Evolutionary conservation across 2,888 invertebrate genomes (phyloP).

Genomic region (Andrena trimmerana): DNA sequence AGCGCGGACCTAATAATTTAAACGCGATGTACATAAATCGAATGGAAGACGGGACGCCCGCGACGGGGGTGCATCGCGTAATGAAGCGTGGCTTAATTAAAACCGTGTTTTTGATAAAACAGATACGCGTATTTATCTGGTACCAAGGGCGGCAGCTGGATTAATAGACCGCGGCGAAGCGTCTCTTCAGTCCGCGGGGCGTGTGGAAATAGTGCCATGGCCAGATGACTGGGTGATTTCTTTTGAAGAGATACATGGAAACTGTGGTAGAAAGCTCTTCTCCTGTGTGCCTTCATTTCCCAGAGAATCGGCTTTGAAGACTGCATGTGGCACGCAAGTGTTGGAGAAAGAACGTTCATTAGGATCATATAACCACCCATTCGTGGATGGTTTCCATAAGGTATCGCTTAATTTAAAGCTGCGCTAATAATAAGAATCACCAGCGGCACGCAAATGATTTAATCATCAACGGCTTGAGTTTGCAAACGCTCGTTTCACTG

Average conservation of each 20-base stretch:
- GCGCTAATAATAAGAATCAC: too few species aligned
- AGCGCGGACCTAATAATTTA: constrained; percentile 48
- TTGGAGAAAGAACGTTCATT: too few species aligned
- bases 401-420: too few species aligned
- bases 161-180: constrained; percentile 32
- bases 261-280: too few species aligned
- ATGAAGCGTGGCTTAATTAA: constrained; percentile 48
- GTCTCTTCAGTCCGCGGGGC: not conserved
- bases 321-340: too few species aligned
- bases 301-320: too few species aligned
- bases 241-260: too few species aligned
- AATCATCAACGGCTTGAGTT: not conserved
- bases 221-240: too few species aligned
- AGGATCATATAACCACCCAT: too few species aligned
- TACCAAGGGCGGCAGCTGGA: constrained; percentile 20
- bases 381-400: too few species aligned
- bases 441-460: too few species aligned
- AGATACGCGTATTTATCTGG: constrained; percentile 33
- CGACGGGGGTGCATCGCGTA: not conserved
- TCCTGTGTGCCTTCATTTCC: too few species aligned
- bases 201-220: not conserved
- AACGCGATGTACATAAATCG: constrained; percentile 44
- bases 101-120: constrained; percentile 37
- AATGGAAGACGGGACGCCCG: constrained; percentile 20
- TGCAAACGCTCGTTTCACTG: constrained; percentile 6